Evolutionary conservation across 2,888 invertebrate genomes (phyloP).

Genomic region (Eristalis arbustorum): DNA sequence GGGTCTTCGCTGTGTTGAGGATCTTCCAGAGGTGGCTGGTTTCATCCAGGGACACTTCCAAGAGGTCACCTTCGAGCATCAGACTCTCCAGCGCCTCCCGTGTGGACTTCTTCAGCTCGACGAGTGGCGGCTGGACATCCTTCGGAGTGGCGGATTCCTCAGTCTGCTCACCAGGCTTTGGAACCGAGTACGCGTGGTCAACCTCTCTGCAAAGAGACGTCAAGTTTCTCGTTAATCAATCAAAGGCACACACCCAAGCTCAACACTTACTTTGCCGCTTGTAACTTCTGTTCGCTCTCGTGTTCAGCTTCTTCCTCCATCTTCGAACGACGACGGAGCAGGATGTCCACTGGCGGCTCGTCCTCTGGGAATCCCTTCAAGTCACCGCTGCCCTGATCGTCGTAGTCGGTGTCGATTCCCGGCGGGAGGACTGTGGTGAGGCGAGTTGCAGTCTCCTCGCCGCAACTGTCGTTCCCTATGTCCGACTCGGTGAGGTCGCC

Average conservation of each 20-base stretch:
- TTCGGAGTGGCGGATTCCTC: slow-evolving; percentile 33
- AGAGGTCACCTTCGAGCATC: slow-evolving; percentile 94
- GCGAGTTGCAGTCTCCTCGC: slow-evolving; percentile 26
- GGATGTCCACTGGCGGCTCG: not conserved
- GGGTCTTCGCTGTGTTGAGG: slow-evolving; percentile 84
- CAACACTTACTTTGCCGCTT: slow-evolving; percentile 6
- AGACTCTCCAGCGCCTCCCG: slow-evolving; percentile 86
- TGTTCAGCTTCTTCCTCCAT: not conserved
- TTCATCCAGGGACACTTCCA: slow-evolving; percentile 94
- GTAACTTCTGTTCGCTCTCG: slow-evolving; percentile 1
- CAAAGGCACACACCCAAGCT: too few relatives aligned
- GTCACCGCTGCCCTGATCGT: not conserved
- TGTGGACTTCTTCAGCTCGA: slow-evolving; percentile 78
- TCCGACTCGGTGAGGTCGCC: slow-evolving; percentile 54
- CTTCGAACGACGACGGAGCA: not conserved
- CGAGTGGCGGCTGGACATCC: slow-evolving; percentile 47
- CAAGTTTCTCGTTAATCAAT: not conserved
- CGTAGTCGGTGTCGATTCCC: slow-evolving; percentile 6
- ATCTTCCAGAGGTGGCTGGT: slow-evolving; percentile 90
- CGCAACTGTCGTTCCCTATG: slow-evolving; percentile 37
- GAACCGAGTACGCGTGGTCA: slow-evolving; percentile 71
- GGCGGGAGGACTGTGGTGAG: not conserved
- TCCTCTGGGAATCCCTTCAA: not conserved
- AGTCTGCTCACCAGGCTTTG: slow-evolving; percentile 1
- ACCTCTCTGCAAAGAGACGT: slow-evolving; percentile 54